Conservation (phyloP, 2,113 vertebrate genomes). For the Brachirus orientalis region DNA sequence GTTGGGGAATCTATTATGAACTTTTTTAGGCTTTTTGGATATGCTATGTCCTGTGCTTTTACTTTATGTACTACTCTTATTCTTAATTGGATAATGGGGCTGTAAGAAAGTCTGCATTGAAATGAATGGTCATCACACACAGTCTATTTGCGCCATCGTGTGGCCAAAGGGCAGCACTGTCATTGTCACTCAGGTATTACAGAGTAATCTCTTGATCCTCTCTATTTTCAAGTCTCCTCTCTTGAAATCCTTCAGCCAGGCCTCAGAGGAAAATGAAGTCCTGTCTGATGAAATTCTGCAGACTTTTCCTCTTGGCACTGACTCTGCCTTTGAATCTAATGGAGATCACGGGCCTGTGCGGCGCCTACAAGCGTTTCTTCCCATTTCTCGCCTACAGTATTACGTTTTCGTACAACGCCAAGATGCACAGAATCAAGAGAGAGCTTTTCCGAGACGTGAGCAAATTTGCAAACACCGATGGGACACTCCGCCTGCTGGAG, state of each 20-base stretch:
- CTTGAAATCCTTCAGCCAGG: neutral
- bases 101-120: neutral
- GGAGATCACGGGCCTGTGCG: constrained; percentile 74
- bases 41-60: no score
- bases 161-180: constrained; percentile 2
- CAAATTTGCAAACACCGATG: constrained; percentile 58
- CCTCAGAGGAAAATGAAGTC: no score
- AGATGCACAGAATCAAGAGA: constrained; percentile 78
- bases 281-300: constrained; percentile 56
- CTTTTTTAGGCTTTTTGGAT: no score
- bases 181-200: neutral
- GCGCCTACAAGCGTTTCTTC: constrained; percentile 82
- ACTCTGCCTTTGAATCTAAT: constrained; percentile 80
- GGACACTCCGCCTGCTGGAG: constrained; percentile 84
- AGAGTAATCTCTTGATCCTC: constrained; percentile 58
- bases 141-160: constrained; percentile 16
- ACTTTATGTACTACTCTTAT: no score
- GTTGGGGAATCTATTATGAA: no score
- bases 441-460: constrained; percentile 82
- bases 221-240: neutral
- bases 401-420: constrained; percentile 56
- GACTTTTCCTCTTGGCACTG: constrained; percentile 62
- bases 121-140: neutral
- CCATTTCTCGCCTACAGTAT: constrained; percentile 75
- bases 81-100: no score